These are phyloP conservation scores for Panulirus ornatus DNA, from an alignment of 1,140 invertebrate genomes.

Conservation along the genomic window DNA sequence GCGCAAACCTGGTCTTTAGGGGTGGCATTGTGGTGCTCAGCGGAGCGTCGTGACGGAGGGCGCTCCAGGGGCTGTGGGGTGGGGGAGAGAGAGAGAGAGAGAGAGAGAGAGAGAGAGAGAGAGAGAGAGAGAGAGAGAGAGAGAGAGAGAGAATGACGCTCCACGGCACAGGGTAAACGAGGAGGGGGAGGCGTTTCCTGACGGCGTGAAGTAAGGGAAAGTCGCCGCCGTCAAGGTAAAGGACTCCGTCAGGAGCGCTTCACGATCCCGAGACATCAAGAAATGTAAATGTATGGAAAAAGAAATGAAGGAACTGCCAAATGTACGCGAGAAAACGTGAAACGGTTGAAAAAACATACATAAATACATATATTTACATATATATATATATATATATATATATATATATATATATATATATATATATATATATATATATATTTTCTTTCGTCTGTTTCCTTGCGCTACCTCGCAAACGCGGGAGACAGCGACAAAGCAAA, in stretches of 20 bases:
- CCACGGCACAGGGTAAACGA: not conserved
- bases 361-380: no score
- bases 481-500: not conserved
- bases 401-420: not conserved
- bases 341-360: not conserved
- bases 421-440: not conserved
- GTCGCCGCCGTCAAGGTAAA: not conserved
- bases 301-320: not conserved
- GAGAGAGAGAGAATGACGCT: not conserved
- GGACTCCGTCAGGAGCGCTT: no score
- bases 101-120: slow-evolving; percentile 21
- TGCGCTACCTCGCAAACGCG: no score
- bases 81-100: slow-evolving; percentile 21
- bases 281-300: not conserved
- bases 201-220: not conserved
- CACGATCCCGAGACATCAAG: not conserved
- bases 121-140: slow-evolving; percentile 18
- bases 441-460: no score
- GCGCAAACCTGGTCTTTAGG: no score
- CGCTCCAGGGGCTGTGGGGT: not conserved
- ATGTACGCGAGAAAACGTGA: not conserved
- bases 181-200: not conserved
- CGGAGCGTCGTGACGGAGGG: no score
- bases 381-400: no score
- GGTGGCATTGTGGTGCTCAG: no score